phyloP scores from a whole-genome alignment of 2,888 invertebrate species.

The Epirrhoe alternata region DNA sequence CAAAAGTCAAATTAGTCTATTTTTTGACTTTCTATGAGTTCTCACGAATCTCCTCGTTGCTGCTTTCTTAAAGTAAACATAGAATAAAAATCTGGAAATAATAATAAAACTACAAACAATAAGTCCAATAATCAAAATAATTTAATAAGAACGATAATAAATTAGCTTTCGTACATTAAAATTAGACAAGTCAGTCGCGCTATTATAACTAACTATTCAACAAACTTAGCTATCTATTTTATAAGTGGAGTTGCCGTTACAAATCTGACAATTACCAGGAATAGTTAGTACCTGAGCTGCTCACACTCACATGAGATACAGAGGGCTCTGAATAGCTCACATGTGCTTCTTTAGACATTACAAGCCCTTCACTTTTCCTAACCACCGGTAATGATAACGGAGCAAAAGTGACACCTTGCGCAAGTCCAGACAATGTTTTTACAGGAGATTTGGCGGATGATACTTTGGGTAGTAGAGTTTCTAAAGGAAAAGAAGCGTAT shows the following conservation, averaged over 20 bases:
- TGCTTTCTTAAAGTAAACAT: no score
- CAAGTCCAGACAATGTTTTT: not conserved
- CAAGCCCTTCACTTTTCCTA: not conserved
- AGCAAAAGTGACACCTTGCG: not conserved
- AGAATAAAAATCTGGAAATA: no score
- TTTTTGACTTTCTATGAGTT: no score
- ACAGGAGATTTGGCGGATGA: not conserved
- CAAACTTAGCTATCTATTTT: not conserved
- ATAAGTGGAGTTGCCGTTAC: not conserved
- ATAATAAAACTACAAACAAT: not conserved
- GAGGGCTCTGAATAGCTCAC: conserved; percentile 54
- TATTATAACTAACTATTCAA: conserved; percentile 37
- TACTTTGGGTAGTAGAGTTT: conserved; percentile 1
- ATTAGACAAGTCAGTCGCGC: conserved; percentile 58
- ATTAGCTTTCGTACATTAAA: conserved; percentile 1
- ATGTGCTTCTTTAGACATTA: conserved; percentile 13
- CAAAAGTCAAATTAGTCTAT: no score
- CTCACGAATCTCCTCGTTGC: no score
- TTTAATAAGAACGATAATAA: conserved; percentile 1
- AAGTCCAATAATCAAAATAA: not conserved
- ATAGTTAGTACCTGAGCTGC: conserved; percentile 55
- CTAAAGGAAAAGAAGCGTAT: conserved; percentile 25
- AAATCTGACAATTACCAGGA: conserved; percentile 59
- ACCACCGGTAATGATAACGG: not conserved
- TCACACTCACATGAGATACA: conserved; percentile 59